Evolutionary conservation across 1,140 invertebrate species (phyloP), one percentile per base, ranked within the genome.

Genomic region (Caenorhabditis briggsae): DNA sequence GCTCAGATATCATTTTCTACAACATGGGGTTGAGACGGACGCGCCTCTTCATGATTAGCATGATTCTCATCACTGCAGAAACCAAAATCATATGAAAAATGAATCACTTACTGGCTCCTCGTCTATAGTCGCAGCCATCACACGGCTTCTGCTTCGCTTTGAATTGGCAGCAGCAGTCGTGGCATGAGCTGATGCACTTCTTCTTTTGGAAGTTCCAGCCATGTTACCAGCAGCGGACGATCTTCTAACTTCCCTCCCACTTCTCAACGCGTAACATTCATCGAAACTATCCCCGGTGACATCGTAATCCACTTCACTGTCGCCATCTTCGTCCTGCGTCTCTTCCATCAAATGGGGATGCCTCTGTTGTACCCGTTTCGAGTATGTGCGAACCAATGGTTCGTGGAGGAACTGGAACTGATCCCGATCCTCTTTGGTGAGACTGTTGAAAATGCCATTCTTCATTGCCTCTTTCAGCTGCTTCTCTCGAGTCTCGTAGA

Each of bases 361-460:
- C 41, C 64, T 58, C 18, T 83, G 85, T 59, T 61, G 74, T 41
- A 86, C 50, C n/a, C 85, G 46, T 86, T 70, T 50, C 78, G 70
- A 55, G 58, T 82, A 78, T 20, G 70, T 78, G 5, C 70, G 70
- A 14, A 78, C 70, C 14, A 78, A n/a, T 46, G 70, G 70, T 23
- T 78, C 70, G n/a, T 78, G 70, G 23, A 78, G 70, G 53, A 78
- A 78, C 20, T 78, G 43, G 14, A 78, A 78, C 46, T 78, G 70
- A 20, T 78, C 70, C 5, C 70, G 43, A 46, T 78, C 70, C 41
- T 78, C 70, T n/a, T 78, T 78, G 2, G 70, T 78, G n/a, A 78
- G 70, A 53, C 70, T 78, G n/a, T 78, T 78, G 20, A 78, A 78
- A 50, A 78, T 78, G 12, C 70, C 70, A 33, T 78, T 78, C 23